Base-by-base conservation (phyloP, 2,797 vertebrate species). In the Melopsittacus undulatus region DNA sequence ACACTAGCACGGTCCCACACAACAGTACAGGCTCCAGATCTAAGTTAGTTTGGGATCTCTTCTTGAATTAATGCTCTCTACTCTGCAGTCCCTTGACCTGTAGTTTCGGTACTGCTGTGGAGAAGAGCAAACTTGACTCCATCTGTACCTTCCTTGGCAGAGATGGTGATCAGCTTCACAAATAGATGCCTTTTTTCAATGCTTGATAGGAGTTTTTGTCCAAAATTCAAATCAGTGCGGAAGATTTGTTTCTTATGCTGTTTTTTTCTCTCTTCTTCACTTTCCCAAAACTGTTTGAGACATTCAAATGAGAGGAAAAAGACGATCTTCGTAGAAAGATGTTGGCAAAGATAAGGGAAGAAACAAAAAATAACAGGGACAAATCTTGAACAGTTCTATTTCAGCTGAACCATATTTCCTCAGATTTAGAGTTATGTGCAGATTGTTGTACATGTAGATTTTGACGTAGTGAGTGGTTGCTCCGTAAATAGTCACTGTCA, bases 351-450 rank as follows among this genome's bases (percentile, higher is more conserved):
- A 23, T 24, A 82, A 68, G 30, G 14, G 27, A 13, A 32, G 13
- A 2, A 34, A 20, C n/a, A 3, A 10, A 40, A 34, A 5, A 13
- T 5, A 27, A 27, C 26, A 17, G 40, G 34, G 67, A 46, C 61
- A 85, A 91, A 40, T 82, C 63, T 92, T 59, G 48, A 51, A 68
- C 61, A 70, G 73, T 88, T 86, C 57, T 74, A 1, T 92, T 89
- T 70, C 89, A 89, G 1, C 32, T 62, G 78, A 95, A 63, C 63
- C 51, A 13, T 14, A 15, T 85, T 91, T 49, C n/a, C 85, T 87
- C 79, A 56, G 40, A 40, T 61, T 87, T 74, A 77, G 68, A 61
- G 84, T 95, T 91, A 85, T 1, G 10, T 63, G 61, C 51, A 77
- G 61, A 9, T 93, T 75, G 78, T 32, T 75, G 52, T 36, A 11